Base-by-base conservation (phyloP, 2,888 invertebrate species). In the Uropetala carovei region DNA sequence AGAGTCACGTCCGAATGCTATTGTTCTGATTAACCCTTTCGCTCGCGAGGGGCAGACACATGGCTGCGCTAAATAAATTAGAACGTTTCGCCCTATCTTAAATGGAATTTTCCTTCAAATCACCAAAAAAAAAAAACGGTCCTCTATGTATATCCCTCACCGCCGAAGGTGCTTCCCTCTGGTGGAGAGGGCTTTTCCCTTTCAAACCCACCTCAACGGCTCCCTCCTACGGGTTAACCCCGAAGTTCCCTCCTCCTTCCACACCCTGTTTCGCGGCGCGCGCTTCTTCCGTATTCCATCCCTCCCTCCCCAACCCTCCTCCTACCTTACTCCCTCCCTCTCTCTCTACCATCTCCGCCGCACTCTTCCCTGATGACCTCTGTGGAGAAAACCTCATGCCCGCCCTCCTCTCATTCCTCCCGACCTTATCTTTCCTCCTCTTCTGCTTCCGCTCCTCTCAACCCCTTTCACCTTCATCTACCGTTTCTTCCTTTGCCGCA, bases 181-280 rank as follows among this genome's bases (percentile, higher is more conserved):
- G 68, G 68, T 22, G 68, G 68, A 68, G 18, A 68, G 22, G 68
- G 68, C 68, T 68, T 68, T n/a, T 68, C 68, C n/a, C 68, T 68
- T 68, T 68, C 64, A 64, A 64, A 64, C 64, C 64, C 64, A 64
- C 64, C 64, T 64, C 68, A n/a, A 22, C 68, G 68, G 68, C 68
- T 18, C 68, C 68, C 18, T 68, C 68, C 68, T 68, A 4, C 18
- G 68, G 68, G 68, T 68, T 68, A 68, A 68, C 68, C 68, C 68
- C n/a, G 68, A 68, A 68, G 68, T 22, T 68, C 68, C 68, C 14
- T 64, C 16, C 64, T 18, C 60, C n/a, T 14, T 64, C 64, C 18
- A 16, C 18, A n/a, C 16, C 18, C n/a, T n/a, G n/a, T n/a, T n/a
- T 14, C 64, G 43, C n/a, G 18, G 18, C 64, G 16, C 16, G 7